A percentile compares a stretch with the other conserved stretches of the same genome.
Evolutionary conservation across 1,140 invertebrate species (phyloP).

Genomic region (Sesamia nonagrioides): DNA sequence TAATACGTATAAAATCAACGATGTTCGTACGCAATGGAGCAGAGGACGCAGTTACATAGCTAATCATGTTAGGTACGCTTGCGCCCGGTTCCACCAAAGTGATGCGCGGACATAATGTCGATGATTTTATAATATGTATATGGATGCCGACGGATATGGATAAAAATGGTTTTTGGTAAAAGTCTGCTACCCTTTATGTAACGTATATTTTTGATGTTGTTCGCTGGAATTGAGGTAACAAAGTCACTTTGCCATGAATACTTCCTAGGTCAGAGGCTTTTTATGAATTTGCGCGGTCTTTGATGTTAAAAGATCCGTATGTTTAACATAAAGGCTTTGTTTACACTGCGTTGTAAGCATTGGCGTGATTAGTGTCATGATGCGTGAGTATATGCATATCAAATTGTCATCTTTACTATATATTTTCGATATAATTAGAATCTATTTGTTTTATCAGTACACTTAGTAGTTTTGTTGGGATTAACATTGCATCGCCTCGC

Average conservation of each 20-base stretch:
- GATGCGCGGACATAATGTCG: constrained; percentile 21
- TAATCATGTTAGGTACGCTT: constrained; percentile 65
- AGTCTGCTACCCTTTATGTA: neutral
- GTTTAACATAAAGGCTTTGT: neutral
- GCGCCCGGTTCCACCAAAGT: neutral
- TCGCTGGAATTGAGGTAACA: neutral
- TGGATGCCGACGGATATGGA: neutral
- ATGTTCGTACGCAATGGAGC: constrained; percentile 55
- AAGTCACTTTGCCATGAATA: constrained; percentile 3
- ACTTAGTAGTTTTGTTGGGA: no score
- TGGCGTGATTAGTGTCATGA: neutral
- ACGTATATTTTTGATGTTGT: constrained; percentile 14
- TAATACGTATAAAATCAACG: constrained; percentile 67
- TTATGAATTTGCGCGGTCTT: neutral
- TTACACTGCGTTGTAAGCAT: neutral
- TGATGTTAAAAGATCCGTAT: neutral
- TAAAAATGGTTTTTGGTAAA: neutral
- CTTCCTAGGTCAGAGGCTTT: neutral
- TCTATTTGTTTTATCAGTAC: neutral
- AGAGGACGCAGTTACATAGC: constrained; percentile 59
- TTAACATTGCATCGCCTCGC: no score
- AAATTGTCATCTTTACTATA: neutral
- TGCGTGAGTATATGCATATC: neutral
- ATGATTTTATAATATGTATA: constrained; percentile 19
- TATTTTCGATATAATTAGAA: neutral